These are phyloP conservation scores for Zele albiditarsus DNA, from an alignment of 2,888 invertebrate species.

Conservation along the genomic window DNA sequence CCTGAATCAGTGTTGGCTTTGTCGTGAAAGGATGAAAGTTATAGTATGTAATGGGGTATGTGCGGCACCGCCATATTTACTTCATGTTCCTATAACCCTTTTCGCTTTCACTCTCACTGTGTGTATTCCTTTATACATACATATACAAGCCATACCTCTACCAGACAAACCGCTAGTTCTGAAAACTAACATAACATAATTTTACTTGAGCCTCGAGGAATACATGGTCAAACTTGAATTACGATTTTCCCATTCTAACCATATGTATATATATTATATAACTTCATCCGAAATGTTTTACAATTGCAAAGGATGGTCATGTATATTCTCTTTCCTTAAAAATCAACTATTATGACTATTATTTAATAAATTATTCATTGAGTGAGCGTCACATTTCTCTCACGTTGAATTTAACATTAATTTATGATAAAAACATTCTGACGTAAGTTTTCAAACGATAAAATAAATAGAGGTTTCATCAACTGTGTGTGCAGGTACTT, in stretches of 20 bases:
- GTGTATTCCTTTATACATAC: background rate
- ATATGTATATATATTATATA: too few relatives aligned
- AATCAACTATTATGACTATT: too few relatives aligned
- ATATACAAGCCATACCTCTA: background rate
- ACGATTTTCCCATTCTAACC: background rate
- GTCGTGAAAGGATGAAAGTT: constrained; percentile 8
- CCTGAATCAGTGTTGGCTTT: constrained; percentile 11
- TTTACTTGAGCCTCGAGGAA: constrained; percentile 5
- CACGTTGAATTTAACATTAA: too few relatives aligned
- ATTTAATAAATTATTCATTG: too few relatives aligned
- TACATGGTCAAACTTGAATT: background rate
- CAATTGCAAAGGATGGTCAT: too few relatives aligned
- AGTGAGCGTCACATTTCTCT: too few relatives aligned
- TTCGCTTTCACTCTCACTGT: constrained; percentile 3
- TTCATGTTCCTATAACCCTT: background rate
- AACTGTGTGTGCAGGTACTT: too few relatives aligned
- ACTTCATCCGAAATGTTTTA: too few relatives aligned
- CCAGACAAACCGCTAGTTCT: background rate
- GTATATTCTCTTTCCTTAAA: too few relatives aligned
- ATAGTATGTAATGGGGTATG: background rate
- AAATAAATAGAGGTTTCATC: too few relatives aligned
- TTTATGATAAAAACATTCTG: too few relatives aligned
- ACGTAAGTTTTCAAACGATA: too few relatives aligned
- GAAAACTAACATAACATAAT: background rate
- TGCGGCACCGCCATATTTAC: background rate